These are phyloP conservation scores for Philotrypesis tridentata DNA, from an alignment of 1,140 invertebrate genomes.

Conservation along the genomic window DNA sequence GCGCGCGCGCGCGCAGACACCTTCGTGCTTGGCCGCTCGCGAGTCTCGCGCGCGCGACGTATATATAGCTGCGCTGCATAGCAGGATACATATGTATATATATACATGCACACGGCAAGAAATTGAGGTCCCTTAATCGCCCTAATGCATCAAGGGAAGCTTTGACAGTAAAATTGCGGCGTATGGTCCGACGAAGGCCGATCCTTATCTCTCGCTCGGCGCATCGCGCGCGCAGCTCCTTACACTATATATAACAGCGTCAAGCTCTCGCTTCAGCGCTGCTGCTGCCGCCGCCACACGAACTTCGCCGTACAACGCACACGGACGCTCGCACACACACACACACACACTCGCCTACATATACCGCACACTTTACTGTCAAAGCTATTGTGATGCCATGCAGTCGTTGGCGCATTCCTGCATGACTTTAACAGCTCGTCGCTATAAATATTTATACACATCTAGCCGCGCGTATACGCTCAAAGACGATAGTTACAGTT, in stretches of 20 bases:
- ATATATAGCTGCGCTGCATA: not conserved
- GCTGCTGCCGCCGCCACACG: too few relatives aligned
- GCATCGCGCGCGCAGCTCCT: too few relatives aligned
- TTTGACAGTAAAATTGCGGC: constrained; percentile 63
- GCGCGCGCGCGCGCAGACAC: not conserved
- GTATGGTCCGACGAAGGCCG: constrained; percentile 44
- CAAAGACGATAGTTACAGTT: too few relatives aligned
- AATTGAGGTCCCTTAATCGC: constrained; percentile 64
- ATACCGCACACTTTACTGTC: constrained; percentile 44
- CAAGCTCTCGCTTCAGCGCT: not conserved
- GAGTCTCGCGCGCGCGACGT: not conserved
- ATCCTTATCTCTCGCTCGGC: constrained; percentile 50
- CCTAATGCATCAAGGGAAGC: constrained; percentile 59
- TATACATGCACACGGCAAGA: constrained; percentile 18
- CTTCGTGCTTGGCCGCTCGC: too few relatives aligned
- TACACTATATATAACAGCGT: too few relatives aligned
- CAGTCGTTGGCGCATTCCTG: constrained; percentile 1
- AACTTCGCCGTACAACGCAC: not conserved
- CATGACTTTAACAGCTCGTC: constrained; percentile 44
- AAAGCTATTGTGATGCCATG: constrained; percentile 21
- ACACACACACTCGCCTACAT: not conserved
- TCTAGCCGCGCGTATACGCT: too few relatives aligned
- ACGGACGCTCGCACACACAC: not conserved
- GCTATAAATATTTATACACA: constrained; percentile 20
- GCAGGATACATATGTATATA: too few relatives aligned